Evolutionary conservation across 2,888 invertebrate genomes (phyloP).

Genomic region (Xestia rhomboidea): DNA sequence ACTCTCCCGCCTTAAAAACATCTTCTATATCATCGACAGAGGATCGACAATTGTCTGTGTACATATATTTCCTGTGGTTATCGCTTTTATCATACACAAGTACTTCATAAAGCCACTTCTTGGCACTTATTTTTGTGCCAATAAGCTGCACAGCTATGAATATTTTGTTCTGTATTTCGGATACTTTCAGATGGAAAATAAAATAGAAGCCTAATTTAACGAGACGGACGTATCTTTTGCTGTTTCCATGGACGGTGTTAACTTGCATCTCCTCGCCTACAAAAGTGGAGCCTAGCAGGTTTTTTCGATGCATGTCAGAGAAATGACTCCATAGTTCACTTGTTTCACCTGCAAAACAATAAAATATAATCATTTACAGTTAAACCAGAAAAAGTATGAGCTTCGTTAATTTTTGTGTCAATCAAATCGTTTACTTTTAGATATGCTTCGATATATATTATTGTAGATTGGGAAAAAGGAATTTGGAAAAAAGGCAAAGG

Average conservation of each 20-base stretch:
- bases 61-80: not conserved
- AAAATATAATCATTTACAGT: not conserved
- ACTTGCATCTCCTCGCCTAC: not conserved
- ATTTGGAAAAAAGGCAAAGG: no score
- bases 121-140: constrained; percentile 17
- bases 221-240: not conserved
- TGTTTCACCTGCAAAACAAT: constrained; percentile 13
- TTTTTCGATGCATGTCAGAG: not conserved
- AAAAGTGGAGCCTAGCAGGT: not conserved
- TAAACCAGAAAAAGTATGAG: not conserved
- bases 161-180: not conserved
- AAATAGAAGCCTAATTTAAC: not conserved
- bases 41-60: constrained; percentile 22
- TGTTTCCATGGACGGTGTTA: not conserved
- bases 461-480: no score
- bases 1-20: constrained; percentile 19
- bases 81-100: constrained; percentile 23
- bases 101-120: constrained; percentile 10
- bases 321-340: constrained; percentile 1
- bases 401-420: not conserved
- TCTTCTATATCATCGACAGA: constrained; percentile 23
- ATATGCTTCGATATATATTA: no score
- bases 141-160: constrained; percentile 23
- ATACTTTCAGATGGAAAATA: constrained; percentile 18
- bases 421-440: not conserved